Percentiles rank a stretch among this genome's conserved stretches.
These are phyloP conservation scores for Upupa epops DNA, from an alignment of 2,113 vertebrate species.

Conservation along the genomic window DNA sequence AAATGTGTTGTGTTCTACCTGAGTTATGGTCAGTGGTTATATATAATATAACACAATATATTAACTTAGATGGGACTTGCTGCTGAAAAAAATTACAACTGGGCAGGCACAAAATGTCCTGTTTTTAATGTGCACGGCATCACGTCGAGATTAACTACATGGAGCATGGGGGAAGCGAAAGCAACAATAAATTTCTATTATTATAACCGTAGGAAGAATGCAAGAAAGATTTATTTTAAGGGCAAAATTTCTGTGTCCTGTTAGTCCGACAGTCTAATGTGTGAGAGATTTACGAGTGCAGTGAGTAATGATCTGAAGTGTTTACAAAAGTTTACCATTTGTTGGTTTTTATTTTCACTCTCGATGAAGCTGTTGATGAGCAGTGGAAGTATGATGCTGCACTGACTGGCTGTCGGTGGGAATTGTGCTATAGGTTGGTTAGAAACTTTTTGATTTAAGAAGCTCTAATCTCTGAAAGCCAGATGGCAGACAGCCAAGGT, in stretches of 20 bases:
- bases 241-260: slow-evolving; percentile 50
- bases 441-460: not conserved
- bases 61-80: slow-evolving; percentile 70
- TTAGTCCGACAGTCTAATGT: slow-evolving; percentile 43
- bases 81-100: slow-evolving; percentile 36
- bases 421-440: not conserved
- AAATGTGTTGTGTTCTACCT: slow-evolving; percentile 76
- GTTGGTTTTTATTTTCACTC: slow-evolving; percentile 32
- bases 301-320: slow-evolving; percentile 24
- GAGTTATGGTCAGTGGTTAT: slow-evolving; percentile 75
- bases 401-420: not conserved
- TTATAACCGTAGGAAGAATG: slow-evolving; percentile 36
- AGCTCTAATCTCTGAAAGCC: not conserved
- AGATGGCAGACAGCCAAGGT: not conserved
- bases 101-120: slow-evolving; percentile 46
- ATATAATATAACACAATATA: slow-evolving; percentile 71
- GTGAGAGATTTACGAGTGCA: slow-evolving; percentile 33
- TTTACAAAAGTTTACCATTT: slow-evolving; percentile 34
- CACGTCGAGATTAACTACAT: slow-evolving; percentile 50
- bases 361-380: not conserved
- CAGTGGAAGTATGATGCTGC: not conserved
- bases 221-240: slow-evolving; percentile 45
- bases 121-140: slow-evolving; percentile 15
- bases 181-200: slow-evolving; percentile 61
- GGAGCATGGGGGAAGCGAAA: slow-evolving; percentile 34